Conservation (phyloP, 2,888 invertebrate genomes). For the Leptinotarsa haldemani region DNA sequence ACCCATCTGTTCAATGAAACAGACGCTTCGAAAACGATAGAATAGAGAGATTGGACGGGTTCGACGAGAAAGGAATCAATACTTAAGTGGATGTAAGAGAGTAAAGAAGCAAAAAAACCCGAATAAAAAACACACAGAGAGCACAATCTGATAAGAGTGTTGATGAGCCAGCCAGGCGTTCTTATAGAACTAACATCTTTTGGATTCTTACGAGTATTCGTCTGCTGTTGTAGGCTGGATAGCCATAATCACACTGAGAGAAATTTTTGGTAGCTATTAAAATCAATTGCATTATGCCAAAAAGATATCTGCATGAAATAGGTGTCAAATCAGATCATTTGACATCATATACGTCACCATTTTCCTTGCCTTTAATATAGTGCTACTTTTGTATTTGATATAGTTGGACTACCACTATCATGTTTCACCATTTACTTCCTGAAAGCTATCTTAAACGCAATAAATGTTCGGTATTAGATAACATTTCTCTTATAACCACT, state of each 20-base stretch:
- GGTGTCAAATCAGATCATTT: too few species aligned
- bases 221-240: constrained; percentile 4
- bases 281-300: too few species aligned
- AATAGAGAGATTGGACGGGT: background rate
- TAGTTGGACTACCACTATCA: too few species aligned
- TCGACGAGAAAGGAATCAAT: constrained; percentile 50
- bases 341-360: too few species aligned
- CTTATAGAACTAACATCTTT: constrained; percentile 32
- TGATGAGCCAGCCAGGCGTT: constrained; percentile 52
- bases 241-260: background rate
- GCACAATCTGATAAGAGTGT: constrained; percentile 58
- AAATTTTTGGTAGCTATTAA: too few species aligned
- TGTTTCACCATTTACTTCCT: too few species aligned
- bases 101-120: constrained; percentile 42
- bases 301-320: too few species aligned
- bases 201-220: background rate
- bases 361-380: too few species aligned
- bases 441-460: too few species aligned
- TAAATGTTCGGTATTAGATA: too few species aligned
- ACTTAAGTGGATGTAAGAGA: constrained; percentile 51
- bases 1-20: constrained; percentile 26
- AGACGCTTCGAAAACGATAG: constrained; percentile 16
- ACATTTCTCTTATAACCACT: too few species aligned
- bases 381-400: too few species aligned
- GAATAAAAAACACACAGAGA: constrained; percentile 53